Evolutionary conservation across 2,797 vertebrate species (phyloP).

Genomic region (Psittacula echo): DNA sequence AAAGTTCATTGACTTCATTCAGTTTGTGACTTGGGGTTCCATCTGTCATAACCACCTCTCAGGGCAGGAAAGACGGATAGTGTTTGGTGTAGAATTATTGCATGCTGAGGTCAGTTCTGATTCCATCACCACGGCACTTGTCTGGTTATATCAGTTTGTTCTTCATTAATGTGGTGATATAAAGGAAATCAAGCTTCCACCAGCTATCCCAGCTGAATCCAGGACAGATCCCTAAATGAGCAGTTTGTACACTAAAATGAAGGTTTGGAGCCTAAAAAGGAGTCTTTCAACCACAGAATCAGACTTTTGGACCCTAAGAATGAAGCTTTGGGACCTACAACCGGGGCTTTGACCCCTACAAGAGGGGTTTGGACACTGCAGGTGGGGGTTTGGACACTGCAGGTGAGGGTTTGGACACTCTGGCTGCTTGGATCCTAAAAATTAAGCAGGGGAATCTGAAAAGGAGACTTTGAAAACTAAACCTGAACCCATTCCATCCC

Average conservation of each 20-base stretch:
- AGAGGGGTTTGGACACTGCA: neutral
- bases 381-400: neutral
- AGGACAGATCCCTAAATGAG: neutral
- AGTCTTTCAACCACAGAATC: neutral
- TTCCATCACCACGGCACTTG: neutral
- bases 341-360: neutral
- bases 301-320: neutral
- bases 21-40: neutral
- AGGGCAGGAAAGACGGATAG: neutral
- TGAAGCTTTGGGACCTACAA: neutral
- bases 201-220: neutral
- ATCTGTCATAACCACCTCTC: neutral
- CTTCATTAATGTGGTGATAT: neutral
- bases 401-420: neutral
- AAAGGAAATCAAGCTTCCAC: neutral
- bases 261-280: neutral
- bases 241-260: neutral
- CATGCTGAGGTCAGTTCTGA: neutral
- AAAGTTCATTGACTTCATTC: neutral
- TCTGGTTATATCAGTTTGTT: neutral
- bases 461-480: neutral
- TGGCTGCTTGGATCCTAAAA: neutral
- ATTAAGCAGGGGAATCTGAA: neutral
- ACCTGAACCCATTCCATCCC: neutral
- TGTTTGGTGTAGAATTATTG: neutral